Base-by-base conservation (phyloP, 2,888 invertebrate genomes). In the Drosophila mettleri region DNA sequence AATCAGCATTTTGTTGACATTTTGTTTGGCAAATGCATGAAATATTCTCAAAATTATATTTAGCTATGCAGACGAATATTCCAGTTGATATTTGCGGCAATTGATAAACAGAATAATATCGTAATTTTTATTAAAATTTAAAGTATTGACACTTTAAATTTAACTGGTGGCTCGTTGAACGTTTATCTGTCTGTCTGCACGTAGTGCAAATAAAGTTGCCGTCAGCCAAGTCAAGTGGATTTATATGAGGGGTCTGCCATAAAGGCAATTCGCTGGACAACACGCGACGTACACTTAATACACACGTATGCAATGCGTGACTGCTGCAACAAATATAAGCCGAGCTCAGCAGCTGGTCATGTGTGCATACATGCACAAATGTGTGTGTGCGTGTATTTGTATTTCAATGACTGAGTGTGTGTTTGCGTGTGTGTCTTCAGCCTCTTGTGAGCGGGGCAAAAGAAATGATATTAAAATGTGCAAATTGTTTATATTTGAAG, bases 401-500 rank as follows among this genome's bases (percentile, higher is more conserved):
- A 16, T 16, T 12, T 18, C 34, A 29, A 41, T n/a, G 33, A 9
- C 10, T 14, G n/a, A 43, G 31, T 45, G 20, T 31, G 33, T 12
- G 20, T 12, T 31, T 18, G 29, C n/a, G 31, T 45, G 20, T 31
- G 33, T 12, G 20, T 12, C 36, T 18, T n/a, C n/a, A n/a, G 29
- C 22, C 51, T 33, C 46, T 43, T 27, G 12, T 41, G 14, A 46
- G 54, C 39, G 36, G 29, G 60, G 55, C 16, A 22, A 45, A 48
- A 65, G 86, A 78, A 80, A 78, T 69, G 74, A 88, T 79, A 77
- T 80, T 84, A 71, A 86, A 88, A 85, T 88, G 88, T 88, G 88
- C 72, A 85, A 85, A 85, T 85, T 88, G 88, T 84, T 85, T 84
- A 84, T 84, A 70, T 74, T 80, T 70, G 49, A 69, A 51, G 69